A percentile compares a stretch with the other conserved stretches of the same genome.
Evolutionary conservation across 1,140 invertebrate species (phyloP).

Genomic region (Meloidogyne hapla): DNA sequence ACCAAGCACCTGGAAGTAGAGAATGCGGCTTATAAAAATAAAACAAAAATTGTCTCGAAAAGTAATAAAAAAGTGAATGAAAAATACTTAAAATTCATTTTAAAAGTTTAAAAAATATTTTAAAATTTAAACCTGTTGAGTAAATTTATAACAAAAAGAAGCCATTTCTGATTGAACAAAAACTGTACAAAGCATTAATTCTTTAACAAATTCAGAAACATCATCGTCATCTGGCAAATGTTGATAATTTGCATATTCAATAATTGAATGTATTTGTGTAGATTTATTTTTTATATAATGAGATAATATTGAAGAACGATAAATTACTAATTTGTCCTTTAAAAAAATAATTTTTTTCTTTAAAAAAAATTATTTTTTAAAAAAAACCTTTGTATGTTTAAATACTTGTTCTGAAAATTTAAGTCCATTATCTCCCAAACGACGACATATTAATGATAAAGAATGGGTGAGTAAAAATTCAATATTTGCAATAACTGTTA

Average conservation of each 20-base stretch:
- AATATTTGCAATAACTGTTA: conserved; percentile 59
- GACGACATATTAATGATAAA: conserved; percentile 51
- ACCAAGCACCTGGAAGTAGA: conserved; percentile 36
- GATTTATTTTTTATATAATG: conserved; percentile 48
- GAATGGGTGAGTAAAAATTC: conserved; percentile 43
- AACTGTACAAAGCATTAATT: conserved; percentile 58
- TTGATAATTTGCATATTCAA: conserved; percentile 49
- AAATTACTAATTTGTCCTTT: conserved; percentile 45
- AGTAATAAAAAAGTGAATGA: too few relatives aligned
- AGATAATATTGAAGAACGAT: conserved; percentile 42
- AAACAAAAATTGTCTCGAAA: too few relatives aligned
- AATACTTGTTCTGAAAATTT: conserved; percentile 59
- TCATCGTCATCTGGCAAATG: conserved; percentile 53
- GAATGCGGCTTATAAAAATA: too few relatives aligned
- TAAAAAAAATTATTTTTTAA: background rate
- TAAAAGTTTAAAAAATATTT: too few relatives aligned
- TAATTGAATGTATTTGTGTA: conserved; percentile 40
- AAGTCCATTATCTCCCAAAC: conserved; percentile 56
- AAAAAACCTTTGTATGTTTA: conserved; percentile 42
- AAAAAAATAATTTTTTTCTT: conserved; percentile 27
- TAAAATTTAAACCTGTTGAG: conserved; percentile 34
- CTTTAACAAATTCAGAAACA: conserved; percentile 62
- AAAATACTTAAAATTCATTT: too few relatives aligned
- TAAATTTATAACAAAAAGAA: conserved; percentile 52
- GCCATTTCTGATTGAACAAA: conserved; percentile 60